A percentile compares a stretch with the other conserved stretches of the same genome.
Conservation (phyloP, 2,113 vertebrate species). For the Otus sunia region DNA sequence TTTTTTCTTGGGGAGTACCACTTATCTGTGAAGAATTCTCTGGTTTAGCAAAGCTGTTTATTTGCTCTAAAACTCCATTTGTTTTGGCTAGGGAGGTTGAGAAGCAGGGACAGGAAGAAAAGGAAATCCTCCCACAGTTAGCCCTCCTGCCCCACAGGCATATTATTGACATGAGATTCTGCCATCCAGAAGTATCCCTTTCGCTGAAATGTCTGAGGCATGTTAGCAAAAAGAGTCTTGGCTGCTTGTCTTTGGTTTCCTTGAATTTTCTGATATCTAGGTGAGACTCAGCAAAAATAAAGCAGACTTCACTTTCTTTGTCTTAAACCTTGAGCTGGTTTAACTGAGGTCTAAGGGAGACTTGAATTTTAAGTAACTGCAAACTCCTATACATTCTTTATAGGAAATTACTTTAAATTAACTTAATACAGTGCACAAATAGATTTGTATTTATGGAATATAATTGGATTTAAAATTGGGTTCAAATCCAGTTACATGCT, state of each 20-base stretch:
- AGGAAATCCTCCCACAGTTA: neutral
- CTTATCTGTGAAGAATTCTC: neutral
- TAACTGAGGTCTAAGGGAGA: neutral
- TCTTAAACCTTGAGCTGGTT: neutral
- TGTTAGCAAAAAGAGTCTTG: neutral
- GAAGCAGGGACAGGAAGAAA: neutral
- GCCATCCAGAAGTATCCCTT: neutral
- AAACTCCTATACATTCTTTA: neutral
- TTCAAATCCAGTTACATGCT: conserved; percentile 25
- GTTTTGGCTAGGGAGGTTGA: neutral
- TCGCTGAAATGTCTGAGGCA: neutral
- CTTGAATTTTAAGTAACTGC: neutral
- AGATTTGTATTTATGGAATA: conserved; percentile 8
- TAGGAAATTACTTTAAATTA: neutral
- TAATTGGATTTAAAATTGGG: conserved; percentile 11
- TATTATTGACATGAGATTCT: neutral
- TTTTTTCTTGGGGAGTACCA: neutral
- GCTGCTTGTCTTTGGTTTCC: neutral
- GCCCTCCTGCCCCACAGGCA: neutral
- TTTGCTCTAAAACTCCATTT: neutral
- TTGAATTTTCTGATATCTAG: neutral
- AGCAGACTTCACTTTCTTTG: neutral
- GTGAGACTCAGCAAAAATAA: neutral
- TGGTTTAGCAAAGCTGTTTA: neutral
- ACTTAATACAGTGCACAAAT: neutral